phyloP scores from a whole-genome alignment of 2,888 invertebrate genomes.

The Leucania comma region DNA sequence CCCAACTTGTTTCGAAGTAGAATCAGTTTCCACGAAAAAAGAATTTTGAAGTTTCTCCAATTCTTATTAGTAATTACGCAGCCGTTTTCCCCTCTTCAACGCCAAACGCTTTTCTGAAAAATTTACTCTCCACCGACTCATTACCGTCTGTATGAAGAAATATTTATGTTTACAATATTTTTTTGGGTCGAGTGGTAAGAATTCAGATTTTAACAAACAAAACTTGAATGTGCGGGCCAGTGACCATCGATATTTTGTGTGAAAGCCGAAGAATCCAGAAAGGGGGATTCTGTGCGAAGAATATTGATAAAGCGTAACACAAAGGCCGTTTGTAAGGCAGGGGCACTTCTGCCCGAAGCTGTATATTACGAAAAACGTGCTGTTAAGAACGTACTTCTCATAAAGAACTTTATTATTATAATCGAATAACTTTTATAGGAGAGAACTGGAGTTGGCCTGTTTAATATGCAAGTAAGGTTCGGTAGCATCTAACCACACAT shows the following conservation, averaged over 20 bases:
- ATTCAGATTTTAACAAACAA: slow-evolving; percentile 50
- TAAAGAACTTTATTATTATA: slow-evolving; percentile 32
- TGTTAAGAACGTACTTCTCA: slow-evolving; percentile 23
- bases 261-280: slow-evolving; percentile 23
- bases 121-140: slow-evolving; percentile 42
- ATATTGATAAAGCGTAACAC: slow-evolving; percentile 49
- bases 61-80: slow-evolving; percentile 61
- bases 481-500: slow-evolving; percentile 48
- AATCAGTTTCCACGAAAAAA: slow-evolving; percentile 43
- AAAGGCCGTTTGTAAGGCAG: slow-evolving; percentile 43
- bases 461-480: slow-evolving; percentile 45
- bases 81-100: slow-evolving; percentile 53
- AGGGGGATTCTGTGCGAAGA: slow-evolving; percentile 46
- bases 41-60: slow-evolving; percentile 49
- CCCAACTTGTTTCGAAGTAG: slow-evolving; percentile 40
- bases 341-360: slow-evolving; percentile 49
- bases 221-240: slow-evolving; percentile 40
- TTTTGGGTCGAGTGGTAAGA: slow-evolving; percentile 33
- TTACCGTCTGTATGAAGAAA: slow-evolving; percentile 47
- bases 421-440: slow-evolving; percentile 13
- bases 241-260: slow-evolving; percentile 49
- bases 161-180: slow-evolving; percentile 47
- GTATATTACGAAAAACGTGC: slow-evolving; percentile 44
- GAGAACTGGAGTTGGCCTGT: background rate
- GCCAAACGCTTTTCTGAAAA: slow-evolving; percentile 54